Evolutionary conservation across 2,113 vertebrate genomes (phyloP).

Genomic region (Chionomys nivalis): DNA sequence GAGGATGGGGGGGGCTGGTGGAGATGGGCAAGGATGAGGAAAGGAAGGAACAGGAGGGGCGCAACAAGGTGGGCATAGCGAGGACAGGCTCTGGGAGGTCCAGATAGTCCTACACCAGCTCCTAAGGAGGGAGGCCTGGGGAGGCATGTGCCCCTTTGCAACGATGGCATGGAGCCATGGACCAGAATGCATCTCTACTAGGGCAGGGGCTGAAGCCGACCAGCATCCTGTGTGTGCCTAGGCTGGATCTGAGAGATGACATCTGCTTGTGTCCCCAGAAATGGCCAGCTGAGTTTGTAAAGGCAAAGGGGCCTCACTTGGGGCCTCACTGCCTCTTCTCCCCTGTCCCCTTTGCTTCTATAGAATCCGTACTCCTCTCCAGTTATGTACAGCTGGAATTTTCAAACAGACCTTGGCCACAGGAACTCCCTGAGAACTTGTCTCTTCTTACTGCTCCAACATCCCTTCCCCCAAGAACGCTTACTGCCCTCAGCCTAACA

Average conservation of each 20-base stretch:
- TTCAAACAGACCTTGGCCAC: background rate
- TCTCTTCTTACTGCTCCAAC: background rate
- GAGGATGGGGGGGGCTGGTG: too few relatives aligned
- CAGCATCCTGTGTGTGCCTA: background rate
- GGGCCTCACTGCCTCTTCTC: background rate
- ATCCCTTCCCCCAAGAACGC: background rate
- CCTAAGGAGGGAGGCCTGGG: background rate
- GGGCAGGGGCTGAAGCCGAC: background rate
- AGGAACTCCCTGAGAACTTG: background rate
- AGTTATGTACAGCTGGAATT: slow-evolving; percentile 63
- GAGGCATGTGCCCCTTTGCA: background rate
- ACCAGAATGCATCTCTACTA: rapidly evolving
- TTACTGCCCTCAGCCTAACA: slow-evolving; percentile 65
- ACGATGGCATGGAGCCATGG: rapidly evolving
- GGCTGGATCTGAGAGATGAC: background rate
- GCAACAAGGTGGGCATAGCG: rapidly evolving
- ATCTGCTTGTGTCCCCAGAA: too few relatives aligned
- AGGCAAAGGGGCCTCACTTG: background rate
- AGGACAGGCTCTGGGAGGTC: background rate
- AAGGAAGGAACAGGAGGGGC: background rate
- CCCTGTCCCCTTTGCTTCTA: background rate
- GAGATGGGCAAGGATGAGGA: too few relatives aligned
- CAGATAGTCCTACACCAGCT: background rate
- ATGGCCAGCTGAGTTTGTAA: background rate
- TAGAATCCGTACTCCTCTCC: background rate